Conservation (phyloP, 1,140 invertebrate genomes). For the Microplitis mediator region DNA sequence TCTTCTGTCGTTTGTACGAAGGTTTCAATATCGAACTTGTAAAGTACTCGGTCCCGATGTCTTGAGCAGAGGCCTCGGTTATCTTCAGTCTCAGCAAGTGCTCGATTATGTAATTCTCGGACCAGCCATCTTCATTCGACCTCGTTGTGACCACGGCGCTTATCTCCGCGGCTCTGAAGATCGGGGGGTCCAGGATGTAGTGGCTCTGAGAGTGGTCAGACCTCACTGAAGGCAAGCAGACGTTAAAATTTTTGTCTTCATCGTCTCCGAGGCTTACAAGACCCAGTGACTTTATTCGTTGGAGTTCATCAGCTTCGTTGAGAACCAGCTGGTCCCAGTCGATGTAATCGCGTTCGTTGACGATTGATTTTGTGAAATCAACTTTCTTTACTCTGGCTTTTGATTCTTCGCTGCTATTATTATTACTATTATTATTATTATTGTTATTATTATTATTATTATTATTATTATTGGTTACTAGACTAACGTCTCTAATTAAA, state of each 20-base stretch:
- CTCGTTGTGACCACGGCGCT: conserved; percentile 55
- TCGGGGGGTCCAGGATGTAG: conserved; percentile 48
- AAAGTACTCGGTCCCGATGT: conserved; percentile 48
- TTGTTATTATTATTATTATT: background rate
- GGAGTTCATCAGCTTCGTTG: conserved; percentile 48
- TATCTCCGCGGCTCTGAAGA: conserved; percentile 50
- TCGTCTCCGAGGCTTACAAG: conserved; percentile 34
- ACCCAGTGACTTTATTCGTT: conserved; percentile 44
- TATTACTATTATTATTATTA: background rate
- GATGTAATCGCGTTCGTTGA: conserved; percentile 35
- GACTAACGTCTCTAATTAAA: too few species aligned
- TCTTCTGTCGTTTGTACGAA: conserved; percentile 48
- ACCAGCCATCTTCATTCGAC: conserved; percentile 56
- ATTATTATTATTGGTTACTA: background rate
- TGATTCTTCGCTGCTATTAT: conserved; percentile 15
- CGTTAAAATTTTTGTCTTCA: conserved; percentile 40
- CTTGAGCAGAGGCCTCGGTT: conserved; percentile 29
- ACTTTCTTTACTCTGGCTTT: conserved; percentile 26
- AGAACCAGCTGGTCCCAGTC: conserved; percentile 51
- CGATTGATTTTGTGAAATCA: conserved; percentile 30
- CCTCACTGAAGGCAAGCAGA: conserved; percentile 50
- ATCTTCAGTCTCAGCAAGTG: conserved; percentile 52
- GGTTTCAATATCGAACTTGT: conserved; percentile 53
- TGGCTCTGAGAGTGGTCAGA: conserved; percentile 48
- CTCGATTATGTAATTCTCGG: conserved; percentile 55